Evolutionary conservation across 2,888 invertebrate species (phyloP), one percentile per base, ranked within the genome.

Genomic region (Parochlus steinenii): DNA sequence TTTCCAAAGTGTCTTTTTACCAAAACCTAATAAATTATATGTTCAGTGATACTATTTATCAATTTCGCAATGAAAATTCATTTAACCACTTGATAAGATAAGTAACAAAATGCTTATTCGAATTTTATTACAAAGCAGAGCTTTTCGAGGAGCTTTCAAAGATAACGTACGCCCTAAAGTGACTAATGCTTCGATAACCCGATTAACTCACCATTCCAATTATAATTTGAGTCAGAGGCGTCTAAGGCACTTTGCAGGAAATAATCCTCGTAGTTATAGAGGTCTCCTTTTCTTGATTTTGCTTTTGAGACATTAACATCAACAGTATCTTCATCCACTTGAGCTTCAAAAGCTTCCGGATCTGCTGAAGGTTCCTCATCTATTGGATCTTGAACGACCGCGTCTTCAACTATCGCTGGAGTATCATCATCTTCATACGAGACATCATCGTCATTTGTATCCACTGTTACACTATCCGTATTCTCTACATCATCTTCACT

Each of bases 151-250:
- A n/a, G n/a, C n/a, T n/a, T n/a, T n/a, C n/a, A n/a, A n/a, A n/a
- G n/a, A n/a, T n/a, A n/a, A n/a, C n/a, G n/a, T n/a, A n/a, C n/a
- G n/a, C n/a, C n/a, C n/a, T n/a, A n/a, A n/a, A n/a, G n/a, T n/a
- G n/a, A n/a, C n/a, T n/a, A n/a, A n/a, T n/a, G n/a, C n/a, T n/a
- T n/a, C n/a, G n/a, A n/a, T n/a, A n/a, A n/a, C n/a, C n/a, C n/a
- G n/a, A n/a, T n/a, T n/a, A n/a, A 34, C 34, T 28, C 16, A 34
- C 34, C 28, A 14, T 34, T 28, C 34, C 34, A 34, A 28, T 34
- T 23, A n/a, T 34, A 28, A 12, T 11, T 22, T 3, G 7, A 14
- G 11, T 34, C 28, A 5, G 28, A 28, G 10, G 6, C 2, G 16
- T 28, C 34, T 10, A 30, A 11, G 17, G 16, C 30, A 30, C n/a